A percentile compares a stretch with the other conserved stretches of the same genome.
Conservation (phyloP, 2,797 vertebrate genomes). For the Otus scops region DNA sequence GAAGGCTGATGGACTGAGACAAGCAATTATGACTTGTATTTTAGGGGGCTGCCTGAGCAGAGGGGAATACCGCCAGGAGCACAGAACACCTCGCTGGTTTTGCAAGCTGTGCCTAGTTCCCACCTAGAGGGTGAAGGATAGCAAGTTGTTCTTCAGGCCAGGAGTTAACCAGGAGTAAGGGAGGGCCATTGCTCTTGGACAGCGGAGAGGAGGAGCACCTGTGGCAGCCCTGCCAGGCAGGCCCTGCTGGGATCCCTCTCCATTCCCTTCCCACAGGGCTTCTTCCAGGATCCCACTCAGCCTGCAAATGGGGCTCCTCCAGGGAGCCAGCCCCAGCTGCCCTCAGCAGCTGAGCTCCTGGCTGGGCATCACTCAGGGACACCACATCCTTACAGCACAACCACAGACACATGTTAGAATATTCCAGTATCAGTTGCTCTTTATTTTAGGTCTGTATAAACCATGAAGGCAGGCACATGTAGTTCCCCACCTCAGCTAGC, state of each 20-base stretch:
- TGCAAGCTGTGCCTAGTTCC: not conserved
- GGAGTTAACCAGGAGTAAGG: not conserved
- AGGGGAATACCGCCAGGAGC: not conserved
- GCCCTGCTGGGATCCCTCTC: not conserved
- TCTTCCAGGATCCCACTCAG: not conserved
- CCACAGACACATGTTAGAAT: not conserved
- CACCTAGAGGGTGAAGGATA: not conserved
- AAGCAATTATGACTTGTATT: not conserved
- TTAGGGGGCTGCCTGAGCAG: not conserved
- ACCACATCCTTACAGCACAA: not conserved
- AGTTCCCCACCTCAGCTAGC: not conserved
- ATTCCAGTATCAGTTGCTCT: not conserved
- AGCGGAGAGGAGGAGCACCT: not conserved
- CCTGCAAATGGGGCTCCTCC: fast-evolving
- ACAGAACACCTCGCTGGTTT: not conserved
- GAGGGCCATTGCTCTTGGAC: not conserved
- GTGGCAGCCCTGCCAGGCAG: not conserved
- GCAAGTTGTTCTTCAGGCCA: not conserved
- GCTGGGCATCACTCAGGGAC: fast-evolving
- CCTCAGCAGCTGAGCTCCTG: not conserved
- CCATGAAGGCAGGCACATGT: not conserved
- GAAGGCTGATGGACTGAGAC: not conserved
- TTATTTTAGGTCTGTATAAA: not conserved
- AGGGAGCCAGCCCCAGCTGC: not conserved
- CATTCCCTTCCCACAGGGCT: not conserved